These are phyloP conservation scores for Elachura formosa DNA, from an alignment of 2,113 vertebrate genomes.

Conservation along the genomic window DNA sequence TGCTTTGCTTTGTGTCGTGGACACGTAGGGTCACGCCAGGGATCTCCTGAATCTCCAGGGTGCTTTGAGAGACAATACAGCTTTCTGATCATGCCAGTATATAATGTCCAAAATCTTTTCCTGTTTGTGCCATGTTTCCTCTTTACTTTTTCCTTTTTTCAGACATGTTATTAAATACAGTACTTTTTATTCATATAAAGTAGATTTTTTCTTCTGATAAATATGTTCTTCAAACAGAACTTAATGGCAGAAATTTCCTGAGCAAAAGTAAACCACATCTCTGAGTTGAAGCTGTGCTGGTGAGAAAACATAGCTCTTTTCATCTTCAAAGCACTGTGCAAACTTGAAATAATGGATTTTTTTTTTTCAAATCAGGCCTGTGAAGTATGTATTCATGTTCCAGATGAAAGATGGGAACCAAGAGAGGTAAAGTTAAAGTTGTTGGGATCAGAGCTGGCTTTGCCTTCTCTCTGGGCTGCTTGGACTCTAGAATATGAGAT, in stretches of 20 bases:
- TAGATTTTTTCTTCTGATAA: constrained; percentile 27
- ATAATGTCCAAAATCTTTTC: background rate
- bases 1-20: background rate
- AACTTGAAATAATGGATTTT: constrained; percentile 32
- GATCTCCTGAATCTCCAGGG: background rate
- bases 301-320: constrained; percentile 38
- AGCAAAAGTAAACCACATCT: constrained; percentile 28
- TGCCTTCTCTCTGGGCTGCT: background rate
- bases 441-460: background rate
- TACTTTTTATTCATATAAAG: constrained; percentile 8
- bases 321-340: constrained; percentile 52
- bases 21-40: background rate
- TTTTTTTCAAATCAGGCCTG: background rate
- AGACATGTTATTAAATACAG: background rate
- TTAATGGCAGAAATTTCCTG: constrained; percentile 39
- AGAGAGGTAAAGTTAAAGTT: background rate
- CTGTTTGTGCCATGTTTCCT: background rate
- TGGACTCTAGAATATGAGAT: background rate
- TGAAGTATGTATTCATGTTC: constrained; percentile 6
- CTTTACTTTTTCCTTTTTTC: background rate
- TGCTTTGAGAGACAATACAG: constrained; percentile 20
- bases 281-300: background rate
- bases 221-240: constrained; percentile 16
- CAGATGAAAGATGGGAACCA: constrained; percentile 48
- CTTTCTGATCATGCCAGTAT: background rate